phyloP scores from a whole-genome alignment of 2,797 vertebrate genomes.

The Anas bahamensis region DNA sequence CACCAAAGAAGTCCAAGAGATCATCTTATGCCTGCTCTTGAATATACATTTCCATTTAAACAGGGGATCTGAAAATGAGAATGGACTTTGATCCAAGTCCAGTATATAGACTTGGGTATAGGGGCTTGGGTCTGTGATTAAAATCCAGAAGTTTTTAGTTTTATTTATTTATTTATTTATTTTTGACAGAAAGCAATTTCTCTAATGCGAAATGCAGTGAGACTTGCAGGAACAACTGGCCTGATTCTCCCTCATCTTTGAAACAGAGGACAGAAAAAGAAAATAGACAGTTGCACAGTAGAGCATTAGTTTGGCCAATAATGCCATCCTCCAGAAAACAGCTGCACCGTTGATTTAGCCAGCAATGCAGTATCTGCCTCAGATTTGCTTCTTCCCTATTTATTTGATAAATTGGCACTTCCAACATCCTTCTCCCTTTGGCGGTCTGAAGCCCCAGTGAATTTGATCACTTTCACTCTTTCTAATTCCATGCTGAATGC shows the following conservation, averaged over 20 bases:
- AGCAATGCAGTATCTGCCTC: conserved; percentile 12
- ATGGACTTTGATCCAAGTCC: neutral
- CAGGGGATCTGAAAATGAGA: neutral
- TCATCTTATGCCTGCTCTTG: neutral
- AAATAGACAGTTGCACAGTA: neutral
- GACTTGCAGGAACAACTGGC: neutral
- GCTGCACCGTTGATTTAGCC: neutral
- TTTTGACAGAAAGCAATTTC: neutral
- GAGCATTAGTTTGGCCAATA: neutral
- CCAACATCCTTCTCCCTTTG: conserved; percentile 23
- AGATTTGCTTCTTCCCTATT: conserved; percentile 6
- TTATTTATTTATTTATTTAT: too few species aligned
- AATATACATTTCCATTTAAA: neutral
- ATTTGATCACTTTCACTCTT: neutral
- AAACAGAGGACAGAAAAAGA: conserved; percentile 9
- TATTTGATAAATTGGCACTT: neutral
- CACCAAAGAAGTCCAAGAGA: neutral
- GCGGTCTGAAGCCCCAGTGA: neutral
- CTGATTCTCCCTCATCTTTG: neutral
- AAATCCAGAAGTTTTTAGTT: neutral
- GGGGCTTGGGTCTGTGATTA: neutral
- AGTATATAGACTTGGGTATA: too few species aligned
- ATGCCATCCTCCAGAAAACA: neutral
- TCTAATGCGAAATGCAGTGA: neutral
- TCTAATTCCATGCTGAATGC: neutral